Evolutionary conservation across 2,888 invertebrate genomes (phyloP), one percentile per base, ranked within the genome.

Genomic region (Julus scandinavius): DNA sequence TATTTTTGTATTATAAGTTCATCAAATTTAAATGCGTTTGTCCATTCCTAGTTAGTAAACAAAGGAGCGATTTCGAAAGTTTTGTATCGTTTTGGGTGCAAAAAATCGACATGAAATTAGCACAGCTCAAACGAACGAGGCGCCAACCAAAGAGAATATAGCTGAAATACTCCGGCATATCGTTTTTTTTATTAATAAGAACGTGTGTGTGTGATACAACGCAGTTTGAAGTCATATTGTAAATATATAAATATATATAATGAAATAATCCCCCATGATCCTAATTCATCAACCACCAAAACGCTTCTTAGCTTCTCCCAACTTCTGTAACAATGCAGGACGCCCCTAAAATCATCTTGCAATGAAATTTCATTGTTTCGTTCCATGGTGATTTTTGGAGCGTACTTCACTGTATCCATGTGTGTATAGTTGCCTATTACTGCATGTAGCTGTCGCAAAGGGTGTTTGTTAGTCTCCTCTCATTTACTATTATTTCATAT

Each of bases 1-100:
- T 72, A 72, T 72, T 72, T 72, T 72, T 72, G 72, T 72, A 72
- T 72, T 72, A 72, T 72, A 72, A 72, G 72, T 72, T 72, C 29
- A 29, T 72, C 9, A 72, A 72, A 72, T 72, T 72, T 72, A 7
- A 72, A 72, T 29, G 29, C 72, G 72, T 29, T 29, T 72, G 17
- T 72, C 29, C 72, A 72, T 72, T 72, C 72, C 72, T 72, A 72
- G 72, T 72, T 72, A 72, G 72, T n/a, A n/a, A 63, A 63, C 17
- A 15, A 4, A 72, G 29, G 72, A 72, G 72, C 72, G 20, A 72
- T 72, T 72, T 72, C 72, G 72, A 72, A 72, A 72, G 20, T 72
- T 72, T 72, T 72, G 72, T 72, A 72, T 72, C 72, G 29, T 2
- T 72, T 54, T 20, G 72, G 54, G 72, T 63, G 72, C 29, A 11